Conservation (phyloP, 2,797 vertebrate genomes). For the Enteromius unitaeniatus region DNA sequence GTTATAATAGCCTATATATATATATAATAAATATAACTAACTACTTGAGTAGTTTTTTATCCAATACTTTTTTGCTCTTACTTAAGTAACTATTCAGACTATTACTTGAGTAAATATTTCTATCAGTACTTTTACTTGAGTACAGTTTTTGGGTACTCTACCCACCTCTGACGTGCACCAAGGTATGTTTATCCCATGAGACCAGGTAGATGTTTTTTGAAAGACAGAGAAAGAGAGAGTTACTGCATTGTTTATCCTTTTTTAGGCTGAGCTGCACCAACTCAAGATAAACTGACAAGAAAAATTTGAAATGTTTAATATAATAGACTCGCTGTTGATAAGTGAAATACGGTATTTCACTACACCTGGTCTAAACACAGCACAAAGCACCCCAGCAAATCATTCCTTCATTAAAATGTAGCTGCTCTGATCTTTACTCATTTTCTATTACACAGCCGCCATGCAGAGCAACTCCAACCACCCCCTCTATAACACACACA, state of each 20-base stretch:
- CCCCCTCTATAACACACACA: not conserved
- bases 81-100: too few relatives aligned
- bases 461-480: not conserved
- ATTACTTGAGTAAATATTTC: too few relatives aligned
- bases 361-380: constrained; percentile 1
- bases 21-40: too few relatives aligned
- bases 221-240: not conserved
- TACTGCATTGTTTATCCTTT: not conserved
- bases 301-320: not conserved
- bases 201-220: too few relatives aligned
- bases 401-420: constrained; percentile 24
- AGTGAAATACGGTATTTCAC: constrained; percentile 11
- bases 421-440: not conserved
- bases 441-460: constrained; percentile 17
- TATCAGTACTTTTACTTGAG: too few relatives aligned
- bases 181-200: too few relatives aligned
- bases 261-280: constrained; percentile 1
- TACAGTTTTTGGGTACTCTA: too few relatives aligned
- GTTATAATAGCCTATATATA: too few relatives aligned
- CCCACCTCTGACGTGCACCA: too few relatives aligned
- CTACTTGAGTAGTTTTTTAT: too few relatives aligned
- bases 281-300: not conserved
- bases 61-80: too few relatives aligned
- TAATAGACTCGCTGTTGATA: constrained; percentile 4
- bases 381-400: not conserved